These are phyloP conservation scores for Malurus alboscapulatus DNA, from an alignment of 2,113 vertebrate species.

Conservation along the genomic window DNA sequence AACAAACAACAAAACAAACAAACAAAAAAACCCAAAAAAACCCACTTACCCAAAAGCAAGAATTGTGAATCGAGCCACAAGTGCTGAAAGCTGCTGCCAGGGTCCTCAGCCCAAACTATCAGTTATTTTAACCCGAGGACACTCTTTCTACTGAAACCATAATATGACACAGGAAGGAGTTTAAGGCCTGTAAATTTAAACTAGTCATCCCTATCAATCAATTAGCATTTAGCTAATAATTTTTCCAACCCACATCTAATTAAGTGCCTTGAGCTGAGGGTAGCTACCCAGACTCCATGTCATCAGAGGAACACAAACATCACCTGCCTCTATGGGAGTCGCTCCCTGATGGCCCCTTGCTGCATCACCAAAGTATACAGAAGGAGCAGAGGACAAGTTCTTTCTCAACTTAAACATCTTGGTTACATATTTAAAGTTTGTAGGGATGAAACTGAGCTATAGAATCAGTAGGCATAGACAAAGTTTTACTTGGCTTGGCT, in stretches of 20 bases:
- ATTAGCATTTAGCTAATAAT: not conserved
- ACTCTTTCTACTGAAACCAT: not conserved
- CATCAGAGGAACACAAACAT: not conserved
- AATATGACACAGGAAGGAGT: fast-evolving
- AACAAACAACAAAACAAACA: not conserved
- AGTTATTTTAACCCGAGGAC: fast-evolving
- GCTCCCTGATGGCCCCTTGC: not conserved
- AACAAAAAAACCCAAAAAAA: not conserved
- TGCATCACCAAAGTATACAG: not conserved
- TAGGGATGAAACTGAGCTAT: not conserved
- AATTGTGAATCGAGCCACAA: not conserved
- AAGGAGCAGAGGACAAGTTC: not conserved
- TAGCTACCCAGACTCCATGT: not conserved
- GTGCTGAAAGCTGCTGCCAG: not conserved
- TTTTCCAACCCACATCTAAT: not conserved
- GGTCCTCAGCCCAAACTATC: fast-evolving
- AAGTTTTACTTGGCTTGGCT: not conserved
- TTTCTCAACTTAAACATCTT: not conserved
- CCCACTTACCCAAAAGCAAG: not conserved
- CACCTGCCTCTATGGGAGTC: not conserved
- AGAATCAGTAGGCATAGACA: not conserved
- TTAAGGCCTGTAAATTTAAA: not conserved
- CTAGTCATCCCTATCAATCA: not conserved
- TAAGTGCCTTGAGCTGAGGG: not conserved
- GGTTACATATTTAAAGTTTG: not conserved